These are phyloP conservation scores for Ceratothoa steindachneri DNA, from an alignment of 2,888 invertebrate genomes.

Conservation along the genomic window DNA sequence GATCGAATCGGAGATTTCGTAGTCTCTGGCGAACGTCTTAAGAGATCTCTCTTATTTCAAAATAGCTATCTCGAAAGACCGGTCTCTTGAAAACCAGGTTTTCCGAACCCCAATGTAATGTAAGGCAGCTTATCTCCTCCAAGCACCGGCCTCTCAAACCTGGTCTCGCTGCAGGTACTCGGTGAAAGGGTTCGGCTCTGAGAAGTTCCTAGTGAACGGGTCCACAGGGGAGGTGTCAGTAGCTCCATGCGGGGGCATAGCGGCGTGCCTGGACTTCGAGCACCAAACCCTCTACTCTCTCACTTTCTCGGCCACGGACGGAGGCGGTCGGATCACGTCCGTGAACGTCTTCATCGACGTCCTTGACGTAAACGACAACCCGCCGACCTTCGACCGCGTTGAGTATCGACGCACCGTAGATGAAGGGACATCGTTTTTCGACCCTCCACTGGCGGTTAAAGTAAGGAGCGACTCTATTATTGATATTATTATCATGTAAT, in stretches of 20 bases:
- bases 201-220: constrained; percentile 68
- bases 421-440: constrained; percentile 70
- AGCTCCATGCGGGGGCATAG: constrained; percentile 51
- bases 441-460: constrained; percentile 72
- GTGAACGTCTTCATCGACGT: constrained; percentile 52
- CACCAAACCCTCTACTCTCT: constrained; percentile 73
- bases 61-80: too few species aligned
- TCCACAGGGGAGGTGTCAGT: constrained; percentile 66
- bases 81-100: too few species aligned
- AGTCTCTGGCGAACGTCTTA: too few species aligned
- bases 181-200: constrained; percentile 72
- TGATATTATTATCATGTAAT: not conserved
- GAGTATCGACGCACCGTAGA: constrained; percentile 71
- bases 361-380: constrained; percentile 72
- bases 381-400: constrained; percentile 65
- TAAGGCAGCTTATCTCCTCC: too few species aligned
- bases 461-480: constrained; percentile 50
- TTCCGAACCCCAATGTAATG: too few species aligned
- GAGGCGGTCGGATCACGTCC: constrained; percentile 60
- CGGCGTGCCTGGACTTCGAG: constrained; percentile 66
- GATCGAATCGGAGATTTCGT: too few species aligned
- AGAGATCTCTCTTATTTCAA: too few species aligned
- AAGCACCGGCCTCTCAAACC: too few species aligned
- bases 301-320: constrained; percentile 74
- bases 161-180: constrained; percentile 60